These are phyloP conservation scores for Cyclophora punctaria DNA, from an alignment of 2,888 invertebrate species.

Conservation along the genomic window DNA sequence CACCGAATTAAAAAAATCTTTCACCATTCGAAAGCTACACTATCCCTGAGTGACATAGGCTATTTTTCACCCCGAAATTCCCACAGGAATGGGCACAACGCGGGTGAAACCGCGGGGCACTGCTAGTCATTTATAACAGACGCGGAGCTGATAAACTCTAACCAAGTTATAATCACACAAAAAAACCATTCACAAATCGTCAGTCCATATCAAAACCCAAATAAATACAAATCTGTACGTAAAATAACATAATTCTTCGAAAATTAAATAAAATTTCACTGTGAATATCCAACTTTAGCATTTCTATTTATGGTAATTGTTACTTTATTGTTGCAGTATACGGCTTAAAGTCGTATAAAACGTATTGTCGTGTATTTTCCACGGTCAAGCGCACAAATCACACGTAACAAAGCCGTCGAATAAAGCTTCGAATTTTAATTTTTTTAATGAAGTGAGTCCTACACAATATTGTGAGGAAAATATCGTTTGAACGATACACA, in stretches of 20 bases:
- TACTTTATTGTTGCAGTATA: conserved; percentile 26
- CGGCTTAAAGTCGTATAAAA: conserved; percentile 28
- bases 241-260: conserved; percentile 42
- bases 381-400: conserved; percentile 65
- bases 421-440: conserved; percentile 61
- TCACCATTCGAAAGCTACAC: too few relatives aligned
- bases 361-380: conserved; percentile 42
- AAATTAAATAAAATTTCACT: conserved; percentile 49
- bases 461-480: conserved; percentile 62
- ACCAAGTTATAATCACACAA: too few relatives aligned
- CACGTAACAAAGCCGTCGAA: conserved; percentile 54
- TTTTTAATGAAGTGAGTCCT: conserved; percentile 67
- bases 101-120: too few relatives aligned
- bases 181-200: conserved; percentile 46
- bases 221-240: conserved; percentile 21
- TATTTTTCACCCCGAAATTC: too few relatives aligned
- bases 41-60: too few relatives aligned
- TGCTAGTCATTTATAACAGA: too few relatives aligned
- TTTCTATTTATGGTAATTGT: conserved; percentile 19
- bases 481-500: conserved; percentile 41
- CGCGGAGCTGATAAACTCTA: too few relatives aligned
- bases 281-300: conserved; percentile 23
- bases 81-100: too few relatives aligned
- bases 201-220: conserved; percentile 25
- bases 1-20: too few relatives aligned